Evolutionary conservation across 2,888 invertebrate species (phyloP), one percentile per base, ranked within the genome.

Genomic region (Pyrrhosoma nymphula): DNA sequence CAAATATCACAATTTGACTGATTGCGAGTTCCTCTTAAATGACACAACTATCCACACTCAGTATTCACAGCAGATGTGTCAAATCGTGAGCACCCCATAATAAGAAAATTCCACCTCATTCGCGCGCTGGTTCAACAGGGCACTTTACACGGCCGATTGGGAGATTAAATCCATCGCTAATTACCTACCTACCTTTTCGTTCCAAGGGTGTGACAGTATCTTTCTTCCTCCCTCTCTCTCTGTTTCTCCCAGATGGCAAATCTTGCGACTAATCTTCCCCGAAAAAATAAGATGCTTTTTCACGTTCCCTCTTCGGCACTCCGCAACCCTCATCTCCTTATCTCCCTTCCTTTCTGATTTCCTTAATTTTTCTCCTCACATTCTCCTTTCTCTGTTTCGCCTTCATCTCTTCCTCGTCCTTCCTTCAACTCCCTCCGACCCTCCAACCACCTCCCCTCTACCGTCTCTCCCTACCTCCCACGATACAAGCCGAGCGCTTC

Each of bases 131-230:
- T 35, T 82, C 35, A 18, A 3, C 82, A 35, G n/a, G 16, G 16
- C 30, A 12, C 14, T 1, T 82, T 82, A 16, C 69, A 35, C 18
- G 35, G 35, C 10, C 82, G 30, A 82, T 82, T 35, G 82, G 82
- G 82, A 26, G 82, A 82, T 82, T 82, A 82, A 82, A 82, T 82
- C 82, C 82, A 30, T 35, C 26, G 82, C 82, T 82, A 82, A 82
- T 82, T 82, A 82, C 82, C 20, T 14, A 69, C 82, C 14, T 82
- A 18, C 82, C 35, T 6, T 69, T 82, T 82, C 82, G 30, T 82
- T 82, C 3, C 82, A 16, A 82, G 82, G 35, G 16, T 16, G 82
- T 35, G 82, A 82, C 82, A 82, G 82, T 82, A 82, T 82, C 82
- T 82, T 14, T 82, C n/a, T n/a, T 0, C n/a, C 69, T n/a, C n/a